Base-by-base conservation (phyloP, 2,888 invertebrate species). In the Eustalomyia histrio region DNA sequence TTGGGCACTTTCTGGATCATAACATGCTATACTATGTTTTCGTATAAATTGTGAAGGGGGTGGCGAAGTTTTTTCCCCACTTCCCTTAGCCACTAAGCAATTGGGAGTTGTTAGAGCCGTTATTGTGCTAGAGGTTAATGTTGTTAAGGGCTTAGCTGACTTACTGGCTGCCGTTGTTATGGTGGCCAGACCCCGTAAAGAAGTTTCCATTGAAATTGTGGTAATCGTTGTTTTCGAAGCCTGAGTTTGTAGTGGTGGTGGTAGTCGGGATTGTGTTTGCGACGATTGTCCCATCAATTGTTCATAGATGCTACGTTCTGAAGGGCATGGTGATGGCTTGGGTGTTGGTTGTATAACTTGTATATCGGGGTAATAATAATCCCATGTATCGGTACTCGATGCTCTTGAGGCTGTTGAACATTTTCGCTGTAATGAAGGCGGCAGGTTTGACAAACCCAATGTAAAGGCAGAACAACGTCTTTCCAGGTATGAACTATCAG, bases 401-500 rank as follows among this genome's bases (percentile, higher is more conserved):
- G 89, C 86, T 9, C 88, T 88, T 52, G 89, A 89, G 35, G 88
- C 86, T n/a, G 89, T 86, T 39, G 90, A 89, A 35, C 89, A 83
- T 76, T 90, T 90, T 17, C 88, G 87, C 79, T 89, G 89, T 81
- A 90, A 85, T 76, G 89, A 87, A 10, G 90, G 88, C 60, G 91
- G 89, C 72, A 91, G 80, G 84, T 95, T 94, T 72, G 94, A 93
- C 88, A 95, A 91, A 79, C 95, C 95, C 90, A 95, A 92, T 74
- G 94, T 94, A 83, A 95, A 94, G 52, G 95, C 95, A 18, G 96
- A 96, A 83, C 95, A 95, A 65, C 96, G 93, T 65, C 96, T 93
- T 89, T 96, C 96, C 87, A 96, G 92, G 88, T 96, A 96, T 76
- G 95, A 95, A 88, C 95, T 95, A 78, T 95, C 96, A 47, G 95